phyloP scores from a whole-genome alignment of 2,113 vertebrate genomes.

The Tautogolabrus adspersus region DNA sequence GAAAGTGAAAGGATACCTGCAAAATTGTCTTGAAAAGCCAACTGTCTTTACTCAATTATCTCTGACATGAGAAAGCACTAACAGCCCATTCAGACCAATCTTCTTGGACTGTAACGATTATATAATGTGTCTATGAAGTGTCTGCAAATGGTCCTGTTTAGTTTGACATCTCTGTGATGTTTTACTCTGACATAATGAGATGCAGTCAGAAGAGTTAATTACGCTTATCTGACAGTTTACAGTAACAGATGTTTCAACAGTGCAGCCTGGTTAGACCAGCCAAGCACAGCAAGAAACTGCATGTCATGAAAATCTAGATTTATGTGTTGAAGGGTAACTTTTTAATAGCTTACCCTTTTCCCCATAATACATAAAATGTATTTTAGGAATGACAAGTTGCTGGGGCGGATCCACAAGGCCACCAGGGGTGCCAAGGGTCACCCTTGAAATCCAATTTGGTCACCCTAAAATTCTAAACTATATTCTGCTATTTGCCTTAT shows the following conservation, averaged over 20 bases:
- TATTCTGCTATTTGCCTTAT: too few species aligned
- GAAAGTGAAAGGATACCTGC: background rate
- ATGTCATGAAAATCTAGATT: background rate
- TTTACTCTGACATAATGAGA: background rate
- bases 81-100: background rate
- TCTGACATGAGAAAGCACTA: background rate
- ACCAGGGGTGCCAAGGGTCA: too few species aligned
- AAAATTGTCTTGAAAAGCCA: background rate
- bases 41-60: background rate
- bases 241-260: background rate
- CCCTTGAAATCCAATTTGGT: too few species aligned
- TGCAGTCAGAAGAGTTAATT: background rate
- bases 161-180: background rate
- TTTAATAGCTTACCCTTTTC: background rate
- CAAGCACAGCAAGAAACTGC: background rate
- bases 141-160: background rate
- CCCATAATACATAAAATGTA: background rate
- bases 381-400: background rate
- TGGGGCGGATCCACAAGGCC: too few species aligned
- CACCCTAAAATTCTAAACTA: too few species aligned
- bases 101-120: background rate
- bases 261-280: slow-evolving; percentile 4
- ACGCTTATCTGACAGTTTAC: background rate
- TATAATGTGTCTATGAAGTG: background rate
- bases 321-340: background rate